A percentile compares a stretch with the other conserved stretches of the same genome.
Conservation (phyloP, 2,888 invertebrate species). For the Tricholauxania praeusta region DNA sequence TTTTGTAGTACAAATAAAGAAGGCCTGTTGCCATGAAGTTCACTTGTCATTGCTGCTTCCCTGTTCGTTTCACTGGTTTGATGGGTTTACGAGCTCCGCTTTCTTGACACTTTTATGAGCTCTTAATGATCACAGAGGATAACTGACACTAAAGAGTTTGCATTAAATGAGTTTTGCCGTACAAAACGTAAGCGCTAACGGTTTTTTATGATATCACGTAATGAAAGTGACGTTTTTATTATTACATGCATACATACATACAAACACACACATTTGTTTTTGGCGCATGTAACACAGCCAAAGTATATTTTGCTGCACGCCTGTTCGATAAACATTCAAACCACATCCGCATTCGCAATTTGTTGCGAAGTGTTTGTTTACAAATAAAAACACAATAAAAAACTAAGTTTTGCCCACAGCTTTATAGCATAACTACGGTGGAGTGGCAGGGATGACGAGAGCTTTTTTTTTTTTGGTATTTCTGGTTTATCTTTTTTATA, state of each 20-base stretch:
- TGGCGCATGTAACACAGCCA: background rate
- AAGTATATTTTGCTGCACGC: constrained; percentile 13
- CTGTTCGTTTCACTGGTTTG: constrained; percentile 20
- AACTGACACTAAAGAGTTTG: background rate
- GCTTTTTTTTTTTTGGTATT: too few species aligned
- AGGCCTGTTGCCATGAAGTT: too few species aligned
- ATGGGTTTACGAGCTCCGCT: constrained; percentile 22
- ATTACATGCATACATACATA: background rate
- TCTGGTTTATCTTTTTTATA: too few species aligned
- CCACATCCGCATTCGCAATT: constrained; percentile 1
- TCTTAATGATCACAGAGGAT: constrained; percentile 16
- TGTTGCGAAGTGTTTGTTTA: background rate
- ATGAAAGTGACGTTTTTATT: too few species aligned
- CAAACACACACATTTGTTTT: background rate
- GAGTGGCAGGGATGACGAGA: too few species aligned
- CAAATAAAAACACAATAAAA: background rate
- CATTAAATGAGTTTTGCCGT: background rate
- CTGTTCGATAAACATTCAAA: constrained; percentile 24
- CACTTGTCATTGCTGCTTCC: background rate
- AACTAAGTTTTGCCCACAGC: too few species aligned
- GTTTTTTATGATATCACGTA: constrained; percentile 21
- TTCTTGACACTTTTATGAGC: constrained; percentile 27
- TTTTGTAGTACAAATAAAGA: too few species aligned
- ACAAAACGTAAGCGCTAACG: background rate
- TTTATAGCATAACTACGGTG: too few species aligned